Evolutionary conservation across 2,797 vertebrate species (phyloP), one percentile per base, ranked within the genome.

Genomic region (Helostoma temminkii): DNA sequence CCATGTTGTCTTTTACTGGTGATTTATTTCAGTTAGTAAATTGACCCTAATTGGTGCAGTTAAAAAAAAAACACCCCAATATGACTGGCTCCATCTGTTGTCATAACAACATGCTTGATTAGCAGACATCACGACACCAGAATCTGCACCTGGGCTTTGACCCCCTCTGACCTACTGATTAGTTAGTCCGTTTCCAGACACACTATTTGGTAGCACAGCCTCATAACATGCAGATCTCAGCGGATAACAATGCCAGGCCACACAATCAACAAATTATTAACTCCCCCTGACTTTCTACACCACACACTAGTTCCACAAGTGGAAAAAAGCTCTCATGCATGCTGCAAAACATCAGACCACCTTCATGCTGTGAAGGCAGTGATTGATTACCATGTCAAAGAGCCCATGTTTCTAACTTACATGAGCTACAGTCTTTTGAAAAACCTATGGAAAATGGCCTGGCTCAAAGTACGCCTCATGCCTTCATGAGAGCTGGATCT

Each of bases 241-340:
- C 76, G 82, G 89, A 90, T 90, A 91, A 90, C 89, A 86, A 89
- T 83, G 86, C 82, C 85, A 88, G 84, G 84, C 80, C 85, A 80
- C 77, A 82, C 87, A 91, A 92, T 93, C 87, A 92, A 87, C 86
- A 86, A 87, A 88, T 93, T 89, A 91, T 89, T 91, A 90, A 86
- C 87, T 64, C 67, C 74, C 77, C 57, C 73, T 60, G 55, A 78
- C 74, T 81, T 81, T 74, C 70, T 79, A 50, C 46, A 67, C 73
- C 71, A 73, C 87, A 83, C 30, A 62, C 80, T 74, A 88, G 73
- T 55, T 85, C 81, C 78, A 84, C 87, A 85, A 90, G 83, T 89
- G 89, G 90, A 88, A 91, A 90, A 88, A 88, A 74, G 76, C 74
- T 83, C 65, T 83, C 67, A 89, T 89, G 85, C 70, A 22, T 73